These are phyloP conservation scores for Sebastes alutus DNA, from an alignment of 2,797 vertebrate species.

Conservation along the genomic window DNA sequence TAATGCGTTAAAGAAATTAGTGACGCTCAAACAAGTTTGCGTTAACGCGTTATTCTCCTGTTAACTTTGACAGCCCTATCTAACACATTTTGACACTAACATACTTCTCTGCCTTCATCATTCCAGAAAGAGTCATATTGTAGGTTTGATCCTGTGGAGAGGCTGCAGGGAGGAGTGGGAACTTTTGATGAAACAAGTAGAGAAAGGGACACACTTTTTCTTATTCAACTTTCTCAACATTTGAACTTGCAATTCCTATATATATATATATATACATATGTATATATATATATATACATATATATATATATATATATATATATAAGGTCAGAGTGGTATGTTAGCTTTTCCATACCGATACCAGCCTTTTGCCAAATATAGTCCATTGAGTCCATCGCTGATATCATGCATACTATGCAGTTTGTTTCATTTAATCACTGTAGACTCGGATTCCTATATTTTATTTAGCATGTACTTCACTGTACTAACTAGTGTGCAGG, in stretches of 20 bases:
- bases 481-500: background rate
- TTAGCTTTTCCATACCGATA: background rate
- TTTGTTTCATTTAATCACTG: background rate
- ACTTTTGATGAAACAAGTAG: constrained; percentile 20
- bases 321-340: background rate
- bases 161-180: background rate
- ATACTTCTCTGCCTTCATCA: background rate
- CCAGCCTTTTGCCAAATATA: background rate
- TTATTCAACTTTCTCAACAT: constrained; percentile 1
- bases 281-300: too few relatives aligned
- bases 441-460: background rate
- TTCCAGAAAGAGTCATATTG: background rate
- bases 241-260: background rate
- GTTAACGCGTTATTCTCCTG: accelerated
- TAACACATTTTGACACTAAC: background rate
- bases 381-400: too few relatives aligned
- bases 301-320: too few relatives aligned
- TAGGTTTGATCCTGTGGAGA: background rate
- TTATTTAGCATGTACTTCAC: too few relatives aligned
- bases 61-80: too few relatives aligned
- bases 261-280: too few relatives aligned
- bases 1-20: too few relatives aligned
- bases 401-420: background rate
- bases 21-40: too few relatives aligned
- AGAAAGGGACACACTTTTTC: background rate